These are phyloP conservation scores for Pteropus alecto DNA, from an alignment of 2,113 vertebrate genomes.

Conservation along the genomic window DNA sequence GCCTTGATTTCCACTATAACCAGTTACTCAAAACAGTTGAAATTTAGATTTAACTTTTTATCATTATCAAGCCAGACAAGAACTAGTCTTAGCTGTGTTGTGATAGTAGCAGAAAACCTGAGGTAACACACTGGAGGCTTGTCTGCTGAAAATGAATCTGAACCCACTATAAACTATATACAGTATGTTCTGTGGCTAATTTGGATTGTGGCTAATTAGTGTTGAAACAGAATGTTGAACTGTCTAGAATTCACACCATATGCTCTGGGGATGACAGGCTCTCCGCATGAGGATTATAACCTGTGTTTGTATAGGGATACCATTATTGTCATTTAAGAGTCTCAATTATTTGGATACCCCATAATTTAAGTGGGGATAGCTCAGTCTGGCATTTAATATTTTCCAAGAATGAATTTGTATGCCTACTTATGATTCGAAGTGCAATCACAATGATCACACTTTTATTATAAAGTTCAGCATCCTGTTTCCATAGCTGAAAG, in stretches of 20 bases:
- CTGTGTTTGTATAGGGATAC: not conserved
- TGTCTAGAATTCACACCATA: not conserved
- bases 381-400: conserved; percentile 24
- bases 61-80: conserved; percentile 20
- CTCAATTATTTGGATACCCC: not conserved
- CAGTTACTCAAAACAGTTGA: conserved; percentile 38
- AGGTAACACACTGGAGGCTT: not conserved
- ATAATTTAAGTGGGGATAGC: not conserved
- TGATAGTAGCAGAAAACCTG: not conserved
- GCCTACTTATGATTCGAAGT: conserved; percentile 26
- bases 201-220: not conserved
- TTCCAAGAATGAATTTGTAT: not conserved
- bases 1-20: conserved; percentile 45
- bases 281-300: not conserved
- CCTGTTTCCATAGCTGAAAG: conserved; percentile 10
- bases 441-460: not conserved
- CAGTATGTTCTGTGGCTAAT: not conserved
- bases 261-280: not conserved
- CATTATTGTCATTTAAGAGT: not conserved
- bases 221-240: not conserved
- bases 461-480: conserved; percentile 32
- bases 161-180: not conserved
- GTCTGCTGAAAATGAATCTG: not conserved
- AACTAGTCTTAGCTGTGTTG: conserved; percentile 22
- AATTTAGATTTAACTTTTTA: conserved; percentile 35